phyloP scores from a whole-genome alignment of 2,888 invertebrate genomes.

The Chymomyza caudatula region DNA sequence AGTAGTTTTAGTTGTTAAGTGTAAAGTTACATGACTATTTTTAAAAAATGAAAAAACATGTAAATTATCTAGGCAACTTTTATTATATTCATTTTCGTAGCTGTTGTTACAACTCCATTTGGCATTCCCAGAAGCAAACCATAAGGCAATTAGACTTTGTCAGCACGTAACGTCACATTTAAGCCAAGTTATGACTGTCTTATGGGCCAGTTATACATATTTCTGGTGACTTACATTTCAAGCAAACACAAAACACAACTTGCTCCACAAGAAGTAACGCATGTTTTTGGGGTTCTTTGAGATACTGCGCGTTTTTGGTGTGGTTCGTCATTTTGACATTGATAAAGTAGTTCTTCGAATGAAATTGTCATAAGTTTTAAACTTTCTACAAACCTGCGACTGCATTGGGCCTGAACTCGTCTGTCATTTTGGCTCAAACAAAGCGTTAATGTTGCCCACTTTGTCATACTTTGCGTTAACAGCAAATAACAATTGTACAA shows the following conservation, averaged over 20 bases:
- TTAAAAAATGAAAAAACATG: neutral
- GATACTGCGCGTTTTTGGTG: slow-evolving; percentile 34
- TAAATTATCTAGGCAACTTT: neutral
- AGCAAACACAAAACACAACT: slow-evolving; percentile 44
- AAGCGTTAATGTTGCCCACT: slow-evolving; percentile 72
- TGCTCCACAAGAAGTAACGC: slow-evolving; percentile 31
- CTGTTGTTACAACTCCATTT: neutral
- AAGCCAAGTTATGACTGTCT: neutral
- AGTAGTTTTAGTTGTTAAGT: neutral
- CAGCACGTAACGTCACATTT: neutral
- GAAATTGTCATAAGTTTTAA: slow-evolving; percentile 75
- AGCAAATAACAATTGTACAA: slow-evolving; percentile 28
- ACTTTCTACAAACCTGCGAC: slow-evolving; percentile 52
- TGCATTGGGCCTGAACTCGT: neutral
- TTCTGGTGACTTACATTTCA: slow-evolving; percentile 20
- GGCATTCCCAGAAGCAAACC: neutral
- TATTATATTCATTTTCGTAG: neutral
- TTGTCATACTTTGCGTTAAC: slow-evolving; percentile 66
- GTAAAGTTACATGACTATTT: neutral
- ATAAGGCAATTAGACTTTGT: neutral
- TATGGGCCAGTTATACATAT: neutral
- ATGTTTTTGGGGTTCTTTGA: neutral
- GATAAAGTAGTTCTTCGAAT: slow-evolving; percentile 75
- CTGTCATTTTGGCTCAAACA: slow-evolving; percentile 30
- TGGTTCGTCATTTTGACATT: slow-evolving; percentile 69